Evolutionary conservation across 2,888 invertebrate genomes (phyloP), one percentile per base, ranked within the genome.

Genomic region (Sarcophaga rosellei): DNA sequence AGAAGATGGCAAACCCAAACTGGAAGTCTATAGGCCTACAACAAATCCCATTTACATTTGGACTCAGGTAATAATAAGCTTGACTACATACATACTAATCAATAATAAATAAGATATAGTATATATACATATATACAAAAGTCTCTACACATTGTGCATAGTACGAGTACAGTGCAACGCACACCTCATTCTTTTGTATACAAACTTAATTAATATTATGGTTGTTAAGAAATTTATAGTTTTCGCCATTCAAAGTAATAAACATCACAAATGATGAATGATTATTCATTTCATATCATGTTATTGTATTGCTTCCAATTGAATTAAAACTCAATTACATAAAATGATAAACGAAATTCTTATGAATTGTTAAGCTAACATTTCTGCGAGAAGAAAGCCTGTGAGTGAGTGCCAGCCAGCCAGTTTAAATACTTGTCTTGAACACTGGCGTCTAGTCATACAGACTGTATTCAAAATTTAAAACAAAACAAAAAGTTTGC

Each of bases 1-100:
- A 85, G 94, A 94, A 86, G 95, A 95, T 89, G 94, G 94, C 87
- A 95, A 95, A 93, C 94, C 94, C 69, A 95, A 95, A 88, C 89
- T 93, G 84, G 93, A 94, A 92, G 94, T 95, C 6, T 95, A 95
- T 89, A 90, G 92, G 66, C 94, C 94, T 63, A 95, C 95, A 66
- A 95, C 95, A 78, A 95, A 95, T 91, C 94, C 94, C 65, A 93
- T 93, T 87, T 93, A 92, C 81, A 93, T 93, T 88, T 92, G 92
- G 91, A 93, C 93, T 69, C 94, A 94, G 94, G 94, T 65, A 25
- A 53, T 12, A 12, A 53, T 53, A 53, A 53, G 10, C 35, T 17
- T 17, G 17, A 17, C 17, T 53, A 53, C 53, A 17, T 53, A 53
- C 12, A 15, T 4, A 53, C 12, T 17, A 15, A 53, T 15, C 53